Evolutionary conservation across 1,140 invertebrate genomes (phyloP).

Genomic region (Dreissena polymorpha): DNA sequence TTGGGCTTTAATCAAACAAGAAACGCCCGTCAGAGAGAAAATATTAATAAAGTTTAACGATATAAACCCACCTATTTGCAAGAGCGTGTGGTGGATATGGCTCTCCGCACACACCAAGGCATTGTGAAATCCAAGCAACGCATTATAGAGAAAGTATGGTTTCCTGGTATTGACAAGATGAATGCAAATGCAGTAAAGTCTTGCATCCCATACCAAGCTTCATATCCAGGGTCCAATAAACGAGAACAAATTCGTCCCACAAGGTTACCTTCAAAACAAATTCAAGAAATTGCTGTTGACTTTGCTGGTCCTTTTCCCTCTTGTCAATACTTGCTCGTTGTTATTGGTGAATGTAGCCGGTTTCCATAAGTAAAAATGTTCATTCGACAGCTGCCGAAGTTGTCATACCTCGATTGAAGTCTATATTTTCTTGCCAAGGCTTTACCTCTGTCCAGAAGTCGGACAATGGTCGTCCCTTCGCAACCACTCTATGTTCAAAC

Average conservation of each 20-base stretch:
- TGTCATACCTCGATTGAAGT: conserved; percentile 53
- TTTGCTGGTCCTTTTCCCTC: too few relatives aligned
- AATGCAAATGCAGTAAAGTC: too few relatives aligned
- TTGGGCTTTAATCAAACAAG: too few relatives aligned
- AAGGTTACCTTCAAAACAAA: conserved; percentile 56
- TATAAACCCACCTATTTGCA: too few relatives aligned
- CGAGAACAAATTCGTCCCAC: conserved; percentile 61
- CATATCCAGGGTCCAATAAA: conserved; percentile 3
- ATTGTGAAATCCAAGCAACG: too few relatives aligned
- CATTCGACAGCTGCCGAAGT: conserved; percentile 53
- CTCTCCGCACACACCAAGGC: too few relatives aligned
- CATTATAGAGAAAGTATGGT: too few relatives aligned
- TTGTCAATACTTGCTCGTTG: conserved; percentile 62
- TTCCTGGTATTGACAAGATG: too few relatives aligned
- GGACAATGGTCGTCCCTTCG: neutral
- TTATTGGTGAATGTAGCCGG: conserved; percentile 63
- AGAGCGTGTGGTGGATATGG: too few relatives aligned
- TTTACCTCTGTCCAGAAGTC: neutral
- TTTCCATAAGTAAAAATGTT: conserved; percentile 66
- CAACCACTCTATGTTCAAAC: conserved; percentile 50
- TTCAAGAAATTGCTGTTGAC: conserved; percentile 60
- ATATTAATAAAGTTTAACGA: too few relatives aligned
- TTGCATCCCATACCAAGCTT: conserved; percentile 61
- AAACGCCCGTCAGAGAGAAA: too few relatives aligned
- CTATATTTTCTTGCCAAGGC: conserved; percentile 60